These are phyloP conservation scores for Gymnosoma rotundatum DNA, from an alignment of 2,888 invertebrate species.

Conservation along the genomic window DNA sequence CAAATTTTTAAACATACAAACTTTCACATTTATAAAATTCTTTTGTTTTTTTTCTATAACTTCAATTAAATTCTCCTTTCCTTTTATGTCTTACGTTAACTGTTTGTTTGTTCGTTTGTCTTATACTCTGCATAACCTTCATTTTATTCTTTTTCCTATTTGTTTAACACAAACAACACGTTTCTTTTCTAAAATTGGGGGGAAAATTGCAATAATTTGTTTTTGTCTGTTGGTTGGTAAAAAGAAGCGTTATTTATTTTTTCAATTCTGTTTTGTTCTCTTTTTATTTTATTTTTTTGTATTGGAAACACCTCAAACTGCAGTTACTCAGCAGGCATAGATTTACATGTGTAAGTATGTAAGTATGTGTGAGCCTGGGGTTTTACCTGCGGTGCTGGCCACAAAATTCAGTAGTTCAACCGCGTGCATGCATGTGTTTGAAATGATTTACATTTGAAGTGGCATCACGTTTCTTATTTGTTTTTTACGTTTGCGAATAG, in stretches of 20 bases:
- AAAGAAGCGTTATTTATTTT: neutral
- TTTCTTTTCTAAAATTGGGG: constrained; percentile 29
- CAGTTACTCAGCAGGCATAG: constrained; percentile 8
- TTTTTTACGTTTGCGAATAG: constrained; percentile 13
- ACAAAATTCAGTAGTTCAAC: constrained; percentile 57
- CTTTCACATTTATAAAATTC: no score
- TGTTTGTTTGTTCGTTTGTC: constrained; percentile 28
- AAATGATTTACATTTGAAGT: constrained; percentile 65
- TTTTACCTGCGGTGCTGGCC: constrained; percentile 55
- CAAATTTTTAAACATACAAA: no score
- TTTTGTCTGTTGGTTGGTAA: constrained; percentile 17
- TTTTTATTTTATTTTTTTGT: constrained; percentile 17
- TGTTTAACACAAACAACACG: constrained; percentile 44
- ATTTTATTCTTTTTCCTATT: constrained; percentile 36
- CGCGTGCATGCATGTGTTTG: constrained; percentile 24
- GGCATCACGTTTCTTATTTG: constrained; percentile 67
- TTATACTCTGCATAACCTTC: constrained; percentile 28
- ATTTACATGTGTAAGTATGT: neutral
- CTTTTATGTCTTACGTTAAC: constrained; percentile 7
- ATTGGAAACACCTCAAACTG: constrained; percentile 26
- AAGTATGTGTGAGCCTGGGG: constrained; percentile 11
- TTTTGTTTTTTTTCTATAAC: neutral
- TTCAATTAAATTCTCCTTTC: neutral
- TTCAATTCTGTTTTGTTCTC: constrained; percentile 34
- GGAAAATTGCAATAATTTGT: constrained; percentile 41